A percentile compares a stretch with the other conserved stretches of the same genome.
Conservation (phyloP, 2,797 vertebrate species). For the Eremophila alpestris region DNA sequence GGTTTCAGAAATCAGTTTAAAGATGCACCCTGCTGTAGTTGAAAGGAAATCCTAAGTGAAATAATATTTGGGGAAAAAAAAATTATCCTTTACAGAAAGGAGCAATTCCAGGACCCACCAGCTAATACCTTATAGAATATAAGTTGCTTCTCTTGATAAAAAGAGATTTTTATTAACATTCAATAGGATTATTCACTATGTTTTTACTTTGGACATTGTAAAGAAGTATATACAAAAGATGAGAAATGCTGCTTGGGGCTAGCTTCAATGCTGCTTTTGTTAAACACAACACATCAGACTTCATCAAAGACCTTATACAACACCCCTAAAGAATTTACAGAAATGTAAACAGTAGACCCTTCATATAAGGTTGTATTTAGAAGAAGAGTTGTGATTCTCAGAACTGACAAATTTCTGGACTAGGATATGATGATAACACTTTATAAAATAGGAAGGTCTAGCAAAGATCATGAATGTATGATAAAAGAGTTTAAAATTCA, state of each 20-base stretch:
- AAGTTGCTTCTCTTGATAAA: neutral
- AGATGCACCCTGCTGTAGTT: neutral
- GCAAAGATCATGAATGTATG: neutral
- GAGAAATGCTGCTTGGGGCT: neutral
- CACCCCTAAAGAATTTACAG: neutral
- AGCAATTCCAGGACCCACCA: neutral
- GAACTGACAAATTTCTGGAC: neutral
- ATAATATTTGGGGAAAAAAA: neutral
- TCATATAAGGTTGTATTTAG: neutral
- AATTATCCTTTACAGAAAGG: neutral
- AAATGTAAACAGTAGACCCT: neutral
- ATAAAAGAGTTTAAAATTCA: neutral
- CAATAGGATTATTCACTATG: neutral
- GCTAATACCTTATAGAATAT: neutral
- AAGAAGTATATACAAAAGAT: neutral
- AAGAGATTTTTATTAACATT: neutral
- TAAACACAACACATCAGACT: neutral
- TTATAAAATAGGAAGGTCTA: neutral
- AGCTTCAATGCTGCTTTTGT: neutral
- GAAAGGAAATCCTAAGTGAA: neutral
- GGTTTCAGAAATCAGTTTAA: neutral
- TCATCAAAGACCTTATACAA: neutral
- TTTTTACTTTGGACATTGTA: neutral
- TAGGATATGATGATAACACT: neutral
- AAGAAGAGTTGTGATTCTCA: neutral